Conservation (phyloP, 1,140 invertebrate genomes). For the Cataglyphis hispanica region DNA sequence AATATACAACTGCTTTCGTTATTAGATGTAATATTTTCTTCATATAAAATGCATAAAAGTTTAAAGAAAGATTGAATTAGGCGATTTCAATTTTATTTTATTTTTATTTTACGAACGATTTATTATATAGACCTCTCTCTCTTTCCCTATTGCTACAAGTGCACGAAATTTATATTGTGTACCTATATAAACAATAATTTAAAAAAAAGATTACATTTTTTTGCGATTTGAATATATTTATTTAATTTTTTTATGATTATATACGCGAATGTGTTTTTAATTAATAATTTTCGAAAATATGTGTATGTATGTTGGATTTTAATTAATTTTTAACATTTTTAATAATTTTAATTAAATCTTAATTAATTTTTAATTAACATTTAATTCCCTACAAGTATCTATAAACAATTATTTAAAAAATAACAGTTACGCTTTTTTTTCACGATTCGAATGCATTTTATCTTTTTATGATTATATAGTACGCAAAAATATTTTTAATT, state of each 20-base stretch:
- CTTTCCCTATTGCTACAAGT: background rate
- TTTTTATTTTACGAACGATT: background rate
- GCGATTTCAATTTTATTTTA: background rate
- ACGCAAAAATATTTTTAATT: background rate
- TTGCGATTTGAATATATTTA: too few relatives aligned
- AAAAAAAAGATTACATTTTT: too few relatives aligned
- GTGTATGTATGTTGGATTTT: too few relatives aligned
- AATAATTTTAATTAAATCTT: too few relatives aligned
- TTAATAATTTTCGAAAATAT: background rate
- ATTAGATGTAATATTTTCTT: background rate
- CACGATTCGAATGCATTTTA: too few relatives aligned
- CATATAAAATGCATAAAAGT: background rate
- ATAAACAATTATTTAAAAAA: background rate
- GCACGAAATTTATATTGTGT: background rate
- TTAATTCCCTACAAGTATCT: background rate
- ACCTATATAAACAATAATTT: background rate
- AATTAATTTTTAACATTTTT: background rate
- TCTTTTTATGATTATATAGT: too few relatives aligned
- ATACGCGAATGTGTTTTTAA: background rate
- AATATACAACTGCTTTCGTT: too few relatives aligned
- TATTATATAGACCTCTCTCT: background rate
- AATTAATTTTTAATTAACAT: slow-evolving; percentile 9
- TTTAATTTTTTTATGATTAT: too few relatives aligned
- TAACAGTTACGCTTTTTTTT: too few relatives aligned
- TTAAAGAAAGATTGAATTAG: background rate